Base-by-base conservation (phyloP, 2,888 invertebrate species). In the Torymus texanus region DNA sequence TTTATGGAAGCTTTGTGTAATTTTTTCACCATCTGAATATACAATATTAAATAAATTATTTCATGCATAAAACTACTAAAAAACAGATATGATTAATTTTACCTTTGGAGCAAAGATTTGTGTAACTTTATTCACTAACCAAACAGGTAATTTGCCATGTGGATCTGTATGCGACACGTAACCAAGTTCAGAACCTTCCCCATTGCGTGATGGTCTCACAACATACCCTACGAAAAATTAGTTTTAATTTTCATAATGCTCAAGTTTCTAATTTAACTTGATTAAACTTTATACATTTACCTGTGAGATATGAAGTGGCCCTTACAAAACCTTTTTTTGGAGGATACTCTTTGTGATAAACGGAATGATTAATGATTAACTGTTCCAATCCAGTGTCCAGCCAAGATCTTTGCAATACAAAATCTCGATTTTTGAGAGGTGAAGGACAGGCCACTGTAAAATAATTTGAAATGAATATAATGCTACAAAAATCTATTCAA, bases 81-180 rank as follows among this genome's bases (percentile, higher is more conserved):
- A 58, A 21, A 41, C 4, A 61, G 18, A 21, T 63, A 41, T n/a
- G 41, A 67, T 66, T 41, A 63, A n/a, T 55, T 68, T 84, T 89
- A 93, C 93, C 89, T 96, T 95, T 0, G 97, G 97, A 0, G 97
- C 97, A 85, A 97, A 92, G 86, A 95, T 95, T 82, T 96, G 95
- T 53, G 97, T 96, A 13, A 96, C 92, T 90, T 94, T 96, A 91
- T 98, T 97, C 63, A 97, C 96, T 78, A 97, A 91, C 97, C 97
- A 97, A 10, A 95, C 94, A 1, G 97, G 97, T 77, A 97, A 91
- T 63, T 94, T 94, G 83, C 97, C 97, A 87, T 95, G 94, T 12
- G 97, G 97, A 90, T 97, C 97, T 4, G 96, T 96, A 86, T 97
- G 96, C 1, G 97, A 95, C 53, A 97, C 94, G 89, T 97, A 98